Evolutionary conservation across 1,140 invertebrate species (phyloP).

Genomic region (Zophobas atratus): DNA sequence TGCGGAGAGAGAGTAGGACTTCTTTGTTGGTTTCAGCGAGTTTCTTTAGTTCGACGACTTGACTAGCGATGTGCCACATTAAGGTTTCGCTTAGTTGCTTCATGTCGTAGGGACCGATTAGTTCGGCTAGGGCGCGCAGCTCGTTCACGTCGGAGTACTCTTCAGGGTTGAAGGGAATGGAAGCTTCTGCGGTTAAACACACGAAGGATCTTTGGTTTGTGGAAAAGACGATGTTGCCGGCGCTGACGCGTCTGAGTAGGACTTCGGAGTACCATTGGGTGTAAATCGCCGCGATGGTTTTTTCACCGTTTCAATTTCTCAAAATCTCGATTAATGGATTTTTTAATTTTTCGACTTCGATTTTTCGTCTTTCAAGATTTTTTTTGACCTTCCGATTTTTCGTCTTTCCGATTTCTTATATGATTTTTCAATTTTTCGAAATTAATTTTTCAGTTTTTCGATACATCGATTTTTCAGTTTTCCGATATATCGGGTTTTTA

Average conservation of each 20-base stretch:
- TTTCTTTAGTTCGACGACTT: slow-evolving; percentile 97
- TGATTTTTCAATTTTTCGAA: too few species aligned
- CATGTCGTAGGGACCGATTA: slow-evolving; percentile 99
- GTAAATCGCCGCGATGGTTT: slow-evolving; percentile 96
- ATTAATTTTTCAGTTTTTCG: too few species aligned
- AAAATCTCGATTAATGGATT: too few species aligned
- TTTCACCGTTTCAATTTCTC: slow-evolving; percentile 82
- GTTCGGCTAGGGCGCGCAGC: slow-evolving; percentile 94
- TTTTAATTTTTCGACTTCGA: too few species aligned
- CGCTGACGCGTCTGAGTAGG: slow-evolving; percentile 91
- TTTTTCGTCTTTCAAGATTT: too few species aligned
- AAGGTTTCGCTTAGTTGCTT: slow-evolving; percentile 96
- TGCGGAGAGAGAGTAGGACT: slow-evolving; percentile 88
- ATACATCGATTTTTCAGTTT: too few species aligned
- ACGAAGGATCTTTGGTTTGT: slow-evolving; percentile 97
- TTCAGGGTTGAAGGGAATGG: slow-evolving; percentile 95
- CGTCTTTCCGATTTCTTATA: too few species aligned
- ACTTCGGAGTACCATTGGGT: slow-evolving; percentile 99
- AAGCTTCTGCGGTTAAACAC: slow-evolving; percentile 88
- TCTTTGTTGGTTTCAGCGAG: slow-evolving; percentile 95
- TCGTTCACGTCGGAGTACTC: slow-evolving; percentile 99
- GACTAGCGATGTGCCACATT: slow-evolving; percentile 98
- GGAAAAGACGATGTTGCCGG: slow-evolving; percentile 97
- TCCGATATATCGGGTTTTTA: too few species aligned
- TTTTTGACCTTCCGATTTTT: too few species aligned